Evolutionary conservation across 2,113 vertebrate species (phyloP).

Genomic region (Eretmodus cyanostictus): DNA sequence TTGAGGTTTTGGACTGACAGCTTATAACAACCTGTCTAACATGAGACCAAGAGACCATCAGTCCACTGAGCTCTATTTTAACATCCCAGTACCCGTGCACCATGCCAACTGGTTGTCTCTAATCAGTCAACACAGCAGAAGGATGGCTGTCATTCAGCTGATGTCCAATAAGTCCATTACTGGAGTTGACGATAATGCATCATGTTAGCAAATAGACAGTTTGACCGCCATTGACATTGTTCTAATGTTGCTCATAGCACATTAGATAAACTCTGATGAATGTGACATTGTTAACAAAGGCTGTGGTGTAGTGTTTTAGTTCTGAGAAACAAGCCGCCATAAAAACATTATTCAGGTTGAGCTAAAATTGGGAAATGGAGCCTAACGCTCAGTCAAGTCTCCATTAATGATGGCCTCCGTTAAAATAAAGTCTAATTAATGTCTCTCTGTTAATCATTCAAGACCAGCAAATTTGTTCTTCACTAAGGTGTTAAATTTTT

Average conservation of each 20-base stretch:
- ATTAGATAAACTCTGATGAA: conserved; percentile 11
- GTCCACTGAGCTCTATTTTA: neutral
- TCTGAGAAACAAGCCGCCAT: neutral
- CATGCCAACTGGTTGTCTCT: neutral
- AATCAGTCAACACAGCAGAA: neutral
- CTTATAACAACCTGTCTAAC: neutral
- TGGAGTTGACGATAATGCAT: neutral
- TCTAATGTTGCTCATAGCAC: neutral
- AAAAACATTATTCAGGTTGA: neutral
- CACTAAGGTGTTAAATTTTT: neutral
- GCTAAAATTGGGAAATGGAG: neutral
- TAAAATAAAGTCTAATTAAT: neutral
- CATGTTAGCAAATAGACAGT: neutral
- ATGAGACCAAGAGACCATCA: neutral
- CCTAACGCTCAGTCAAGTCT: neutral
- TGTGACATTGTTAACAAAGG: neutral
- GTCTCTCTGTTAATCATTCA: neutral
- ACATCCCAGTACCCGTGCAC: neutral
- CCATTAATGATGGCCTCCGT: neutral
- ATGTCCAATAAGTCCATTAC: neutral
- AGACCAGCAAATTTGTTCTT: neutral
- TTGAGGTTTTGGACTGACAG: neutral
- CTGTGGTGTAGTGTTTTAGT: neutral
- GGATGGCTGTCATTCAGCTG: neutral
- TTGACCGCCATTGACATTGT: conserved; percentile 31